Base-by-base conservation (phyloP, 2,113 vertebrate genomes). In the Trinectes maculatus region DNA sequence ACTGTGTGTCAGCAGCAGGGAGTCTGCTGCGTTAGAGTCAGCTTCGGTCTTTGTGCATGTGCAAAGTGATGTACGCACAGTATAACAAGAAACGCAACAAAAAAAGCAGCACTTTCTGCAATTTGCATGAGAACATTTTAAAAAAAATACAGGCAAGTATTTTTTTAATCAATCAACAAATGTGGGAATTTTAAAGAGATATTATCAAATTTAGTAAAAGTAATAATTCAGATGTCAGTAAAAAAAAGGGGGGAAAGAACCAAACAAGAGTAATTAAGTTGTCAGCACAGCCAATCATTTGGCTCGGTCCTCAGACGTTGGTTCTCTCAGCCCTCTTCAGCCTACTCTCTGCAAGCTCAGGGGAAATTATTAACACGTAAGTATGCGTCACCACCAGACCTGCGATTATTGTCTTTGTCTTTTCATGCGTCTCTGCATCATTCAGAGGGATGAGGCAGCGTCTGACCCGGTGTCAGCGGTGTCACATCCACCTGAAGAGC, bases 1-100 rank as follows among this genome's bases (percentile, higher is more conserved):
- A 29, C 58, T 28, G 75, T 55, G 65, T 55, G 73, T 84, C 78
- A 84, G 81, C 73, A 79, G 72, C 68, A n/a, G 31, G 21, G 64
- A 26, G 57, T 49, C 73, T 19, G 22, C 58, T 47, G 25, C 40
- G 68, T 63, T 59, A 28, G 54, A 48, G 10, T 73, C 58, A 52
- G 4, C 1, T 58, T 78, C 54, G 48, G 60, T 77, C 43, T 79
- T 18, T 39, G 53, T 40, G 25, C 40, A 18, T 15, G 40, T n/a
- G n/a, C n/a, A n/a, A n/a, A n/a, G n/a, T n/a, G n/a, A n/a, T n/a
- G n/a, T n/a, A n/a, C n/a, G n/a, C n/a, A n/a, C n/a, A n/a, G n/a
- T n/a, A n/a, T n/a, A n/a, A n/a, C n/a, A n/a, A n/a, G n/a, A n/a
- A n/a, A n/a, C n/a, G n/a, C n/a, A n/a, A n/a, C n/a, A n/a, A n/a